Percentiles rank a stretch among this genome's conserved stretches.
Conservation (phyloP, 2,888 invertebrate species). For the Troilus luridus region DNA sequence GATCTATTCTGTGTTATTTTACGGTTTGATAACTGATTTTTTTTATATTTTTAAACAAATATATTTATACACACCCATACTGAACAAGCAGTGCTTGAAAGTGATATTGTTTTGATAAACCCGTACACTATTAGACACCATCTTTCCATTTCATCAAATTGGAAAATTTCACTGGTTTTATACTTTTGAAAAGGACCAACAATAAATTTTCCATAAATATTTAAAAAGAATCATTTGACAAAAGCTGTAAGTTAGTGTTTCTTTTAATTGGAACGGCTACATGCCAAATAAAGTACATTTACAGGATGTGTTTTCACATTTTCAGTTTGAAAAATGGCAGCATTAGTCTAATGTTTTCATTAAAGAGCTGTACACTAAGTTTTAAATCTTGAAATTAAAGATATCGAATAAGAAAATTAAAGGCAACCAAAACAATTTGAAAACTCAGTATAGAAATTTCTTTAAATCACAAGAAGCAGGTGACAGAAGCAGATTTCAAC, state of each 20-base stretch:
- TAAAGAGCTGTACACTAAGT: neutral
- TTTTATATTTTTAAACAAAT: neutral
- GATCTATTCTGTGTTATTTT: neutral
- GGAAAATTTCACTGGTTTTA: too few species aligned
- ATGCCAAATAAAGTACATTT: neutral
- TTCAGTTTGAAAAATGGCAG: neutral
- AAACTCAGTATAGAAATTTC: neutral
- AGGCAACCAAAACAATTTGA: neutral
- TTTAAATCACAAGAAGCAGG: neutral
- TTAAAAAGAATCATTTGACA: neutral
- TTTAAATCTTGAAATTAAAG: neutral
- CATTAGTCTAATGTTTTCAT: neutral
- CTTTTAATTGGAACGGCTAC: neutral
- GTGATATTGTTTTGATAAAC: too few species aligned
- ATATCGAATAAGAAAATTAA: neutral
- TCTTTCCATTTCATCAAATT: too few species aligned
- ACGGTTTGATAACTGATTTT: too few species aligned
- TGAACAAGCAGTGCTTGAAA: neutral
- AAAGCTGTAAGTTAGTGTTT: neutral
- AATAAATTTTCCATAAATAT: too few species aligned
- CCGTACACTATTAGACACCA: too few species aligned
- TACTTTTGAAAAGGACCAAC: too few species aligned
- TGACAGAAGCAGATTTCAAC: neutral
- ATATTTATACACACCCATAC: neutral
- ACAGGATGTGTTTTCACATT: neutral